A percentile compares a stretch with the other conserved stretches of the same genome.
These are phyloP conservation scores for Tarsius wallacei DNA, from an alignment of 2,797 vertebrate species.

Conservation along the genomic window DNA sequence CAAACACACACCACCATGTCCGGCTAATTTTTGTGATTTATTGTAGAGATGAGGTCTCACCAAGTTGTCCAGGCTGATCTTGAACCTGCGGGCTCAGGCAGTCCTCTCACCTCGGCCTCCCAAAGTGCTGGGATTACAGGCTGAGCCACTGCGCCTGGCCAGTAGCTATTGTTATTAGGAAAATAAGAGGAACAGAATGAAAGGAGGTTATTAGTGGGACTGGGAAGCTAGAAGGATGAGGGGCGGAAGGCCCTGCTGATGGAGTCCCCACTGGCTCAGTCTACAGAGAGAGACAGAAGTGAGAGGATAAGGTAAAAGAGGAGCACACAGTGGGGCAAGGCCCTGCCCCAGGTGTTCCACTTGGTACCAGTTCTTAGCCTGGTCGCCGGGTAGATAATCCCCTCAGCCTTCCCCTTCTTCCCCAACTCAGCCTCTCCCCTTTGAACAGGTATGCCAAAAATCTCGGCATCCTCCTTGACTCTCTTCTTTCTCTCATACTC, in stretches of 20 bases:
- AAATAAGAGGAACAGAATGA: neutral
- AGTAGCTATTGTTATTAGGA: neutral
- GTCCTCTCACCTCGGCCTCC: too few species aligned
- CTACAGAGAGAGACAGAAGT: neutral
- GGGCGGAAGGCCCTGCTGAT: neutral
- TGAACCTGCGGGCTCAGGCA: too few species aligned
- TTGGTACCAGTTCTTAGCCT: neutral
- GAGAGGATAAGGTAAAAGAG: neutral
- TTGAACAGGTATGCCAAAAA: neutral
- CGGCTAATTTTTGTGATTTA: too few species aligned
- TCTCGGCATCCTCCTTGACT: neutral
- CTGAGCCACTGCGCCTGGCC: too few species aligned
- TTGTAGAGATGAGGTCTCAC: too few species aligned
- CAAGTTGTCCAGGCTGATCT: too few species aligned
- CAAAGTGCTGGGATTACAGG: too few species aligned
- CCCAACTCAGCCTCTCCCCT: neutral
- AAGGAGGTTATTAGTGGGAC: neutral
- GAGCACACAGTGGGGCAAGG: neutral
- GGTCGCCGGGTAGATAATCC: neutral
- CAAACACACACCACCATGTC: too few species aligned
- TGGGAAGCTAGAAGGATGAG: neutral
- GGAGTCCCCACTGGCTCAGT: neutral
- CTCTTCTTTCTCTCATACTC: neutral
- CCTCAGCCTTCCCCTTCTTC: neutral
- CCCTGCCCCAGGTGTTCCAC: accelerated